phyloP scores from a whole-genome alignment of 2,888 invertebrate genomes.

The Pemphredon lugubris region DNA sequence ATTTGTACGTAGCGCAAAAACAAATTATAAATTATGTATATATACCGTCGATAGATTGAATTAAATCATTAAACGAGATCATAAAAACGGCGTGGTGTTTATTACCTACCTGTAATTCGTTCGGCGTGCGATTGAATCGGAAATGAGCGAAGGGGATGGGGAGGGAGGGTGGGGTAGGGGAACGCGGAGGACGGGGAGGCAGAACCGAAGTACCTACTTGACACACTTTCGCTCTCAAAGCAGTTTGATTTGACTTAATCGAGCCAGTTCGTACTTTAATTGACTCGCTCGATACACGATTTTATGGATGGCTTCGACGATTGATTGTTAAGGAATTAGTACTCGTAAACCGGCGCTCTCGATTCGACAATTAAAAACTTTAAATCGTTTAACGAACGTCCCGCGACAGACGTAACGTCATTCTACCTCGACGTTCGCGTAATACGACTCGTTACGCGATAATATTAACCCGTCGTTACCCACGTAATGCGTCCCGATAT shows the following conservation, averaged over 20 bases:
- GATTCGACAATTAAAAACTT: too few species aligned
- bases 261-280: not conserved
- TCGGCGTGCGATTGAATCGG: not conserved
- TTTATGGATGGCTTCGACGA: too few species aligned
- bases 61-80: constrained; percentile 63
- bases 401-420: too few species aligned
- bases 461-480: too few species aligned
- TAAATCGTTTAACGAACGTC: too few species aligned
- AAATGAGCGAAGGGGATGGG: too few species aligned
- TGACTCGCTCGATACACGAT: too few species aligned
- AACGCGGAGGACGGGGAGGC: not conserved
- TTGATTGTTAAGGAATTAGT: not conserved
- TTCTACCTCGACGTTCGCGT: too few species aligned
- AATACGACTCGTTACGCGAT: too few species aligned
- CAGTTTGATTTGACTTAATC: not conserved
- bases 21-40: constrained; percentile 78
- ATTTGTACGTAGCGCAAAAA: constrained; percentile 75
- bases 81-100: constrained; percentile 5
- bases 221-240: not conserved
- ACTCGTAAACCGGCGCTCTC: not conserved
- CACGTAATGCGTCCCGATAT: too few species aligned
- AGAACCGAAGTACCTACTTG: not conserved
- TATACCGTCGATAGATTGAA: constrained; percentile 64
- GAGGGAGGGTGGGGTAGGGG: too few species aligned
- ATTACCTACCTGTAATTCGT: not conserved